phyloP scores from a whole-genome alignment of 2,113 vertebrate genomes.

The Neofelis nebulosa region DNA sequence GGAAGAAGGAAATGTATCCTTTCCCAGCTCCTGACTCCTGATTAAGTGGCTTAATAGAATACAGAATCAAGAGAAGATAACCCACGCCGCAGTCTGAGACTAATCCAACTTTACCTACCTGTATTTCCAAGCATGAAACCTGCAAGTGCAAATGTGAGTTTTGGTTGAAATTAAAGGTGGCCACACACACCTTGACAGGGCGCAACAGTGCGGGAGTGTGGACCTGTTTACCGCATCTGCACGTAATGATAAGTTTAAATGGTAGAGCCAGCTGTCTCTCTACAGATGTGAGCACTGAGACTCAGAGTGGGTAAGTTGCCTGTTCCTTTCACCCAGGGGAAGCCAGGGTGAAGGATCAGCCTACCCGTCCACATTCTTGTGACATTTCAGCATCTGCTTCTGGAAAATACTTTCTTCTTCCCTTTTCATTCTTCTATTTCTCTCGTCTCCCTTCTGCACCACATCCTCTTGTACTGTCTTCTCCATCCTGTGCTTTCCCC shows the following conservation, averaged over 20 bases:
- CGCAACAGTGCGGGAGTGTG: too few relatives aligned
- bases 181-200: background rate
- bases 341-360: background rate
- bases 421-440: background rate
- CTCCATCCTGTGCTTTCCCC: background rate
- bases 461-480: fast-evolving
- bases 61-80: background rate
- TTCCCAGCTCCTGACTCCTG: background rate
- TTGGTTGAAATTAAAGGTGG: background rate
- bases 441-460: background rate
- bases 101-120: background rate
- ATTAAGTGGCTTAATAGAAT: background rate
- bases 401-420: background rate
- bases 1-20: background rate
- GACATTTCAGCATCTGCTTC: background rate
- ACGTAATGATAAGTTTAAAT: background rate
- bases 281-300: too few relatives aligned
- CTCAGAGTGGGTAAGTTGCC: background rate
- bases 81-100: background rate
- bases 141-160: background rate
- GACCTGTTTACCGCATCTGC: background rate
- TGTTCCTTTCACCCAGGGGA: background rate
- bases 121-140: background rate
- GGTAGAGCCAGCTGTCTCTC: background rate
- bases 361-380: too few relatives aligned